Percentiles rank a stretch among this genome's conserved stretches.
phyloP scores from a whole-genome alignment of 2,113 vertebrate genomes.

The Beaufortia kweichowensis region DNA sequence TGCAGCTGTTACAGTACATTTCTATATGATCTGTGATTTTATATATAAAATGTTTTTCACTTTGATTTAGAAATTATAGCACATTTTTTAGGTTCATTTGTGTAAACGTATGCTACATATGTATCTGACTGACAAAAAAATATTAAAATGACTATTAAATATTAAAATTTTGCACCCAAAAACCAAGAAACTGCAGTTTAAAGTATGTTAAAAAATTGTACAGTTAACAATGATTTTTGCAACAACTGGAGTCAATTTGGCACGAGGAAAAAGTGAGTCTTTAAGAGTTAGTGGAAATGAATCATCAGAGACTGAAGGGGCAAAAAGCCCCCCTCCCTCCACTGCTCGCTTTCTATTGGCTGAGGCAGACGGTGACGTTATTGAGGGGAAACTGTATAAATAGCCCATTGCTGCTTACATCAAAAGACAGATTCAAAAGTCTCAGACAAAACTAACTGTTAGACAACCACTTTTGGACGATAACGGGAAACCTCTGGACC shows the following conservation, averaged over 20 bases:
- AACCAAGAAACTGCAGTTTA: neutral
- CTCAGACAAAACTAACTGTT: conserved; percentile 1
- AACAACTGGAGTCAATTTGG: neutral
- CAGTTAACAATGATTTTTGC: neutral
- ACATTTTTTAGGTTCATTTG: too few relatives aligned
- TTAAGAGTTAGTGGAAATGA: conserved; percentile 49
- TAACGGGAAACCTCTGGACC: conserved; percentile 7
- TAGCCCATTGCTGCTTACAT: conserved; percentile 37
- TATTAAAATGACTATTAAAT: neutral
- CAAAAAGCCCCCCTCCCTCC: conserved; percentile 51
- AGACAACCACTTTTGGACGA: neutral
- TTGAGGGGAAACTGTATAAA: conserved; percentile 65
- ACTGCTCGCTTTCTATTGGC: conserved; percentile 62
- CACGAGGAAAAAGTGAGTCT: conserved; percentile 30
- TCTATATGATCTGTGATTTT: too few relatives aligned
- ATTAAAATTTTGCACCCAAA: neutral
- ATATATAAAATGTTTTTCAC: too few relatives aligned
- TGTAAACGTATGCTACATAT: too few relatives aligned
- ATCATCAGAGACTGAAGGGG: conserved; percentile 35
- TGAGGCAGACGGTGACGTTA: conserved; percentile 64
- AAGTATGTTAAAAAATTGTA: neutral
- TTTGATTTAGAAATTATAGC: too few relatives aligned
- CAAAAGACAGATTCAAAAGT: conserved; percentile 40
- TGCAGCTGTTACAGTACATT: too few relatives aligned
- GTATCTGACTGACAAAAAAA: neutral